Percentiles rank a stretch among this genome's conserved stretches.
Evolutionary conservation across 1,140 invertebrate genomes (phyloP).

Genomic region (Drosophila malerkotliana): DNA sequence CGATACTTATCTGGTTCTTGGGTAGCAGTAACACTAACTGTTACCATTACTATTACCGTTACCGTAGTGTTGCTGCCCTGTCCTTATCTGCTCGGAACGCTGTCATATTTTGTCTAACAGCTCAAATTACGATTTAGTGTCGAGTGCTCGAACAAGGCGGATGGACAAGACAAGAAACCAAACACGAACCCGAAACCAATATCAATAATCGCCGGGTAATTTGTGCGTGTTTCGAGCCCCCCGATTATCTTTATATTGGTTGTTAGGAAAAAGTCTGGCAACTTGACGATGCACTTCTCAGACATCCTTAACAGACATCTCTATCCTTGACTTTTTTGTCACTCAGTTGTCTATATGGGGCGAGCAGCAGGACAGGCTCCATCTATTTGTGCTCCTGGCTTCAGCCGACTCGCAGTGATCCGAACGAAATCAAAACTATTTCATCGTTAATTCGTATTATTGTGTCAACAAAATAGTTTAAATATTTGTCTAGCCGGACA

Average conservation of each 20-base stretch:
- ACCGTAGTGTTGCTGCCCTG: constrained; percentile 14
- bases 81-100: constrained; percentile 57
- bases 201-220: constrained; percentile 75
- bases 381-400: constrained; percentile 51
- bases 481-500: constrained; percentile 39
- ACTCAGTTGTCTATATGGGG: not conserved
- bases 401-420: constrained; percentile 40
- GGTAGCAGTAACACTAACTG: constrained; percentile 21
- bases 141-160: constrained; percentile 67
- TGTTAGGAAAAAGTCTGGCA: not conserved
- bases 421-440: constrained; percentile 4
- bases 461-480: constrained; percentile 64
- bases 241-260: constrained; percentile 26
- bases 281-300: constrained; percentile 1
- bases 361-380: constrained; percentile 22
- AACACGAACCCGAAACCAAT: constrained; percentile 40
- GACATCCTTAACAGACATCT: not conserved
- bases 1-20: constrained; percentile 61
- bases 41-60: constrained; percentile 2
- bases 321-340: constrained; percentile 20
- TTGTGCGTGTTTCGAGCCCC: constrained; percentile 62
- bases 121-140: constrained; percentile 81
- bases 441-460: constrained; percentile 18
- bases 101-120: constrained; percentile 80
- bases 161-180: constrained; percentile 43